A percentile compares a stretch with the other conserved stretches of the same genome.
Conservation (phyloP, 2,113 vertebrate species). For the Burhinus bistriatus region DNA sequence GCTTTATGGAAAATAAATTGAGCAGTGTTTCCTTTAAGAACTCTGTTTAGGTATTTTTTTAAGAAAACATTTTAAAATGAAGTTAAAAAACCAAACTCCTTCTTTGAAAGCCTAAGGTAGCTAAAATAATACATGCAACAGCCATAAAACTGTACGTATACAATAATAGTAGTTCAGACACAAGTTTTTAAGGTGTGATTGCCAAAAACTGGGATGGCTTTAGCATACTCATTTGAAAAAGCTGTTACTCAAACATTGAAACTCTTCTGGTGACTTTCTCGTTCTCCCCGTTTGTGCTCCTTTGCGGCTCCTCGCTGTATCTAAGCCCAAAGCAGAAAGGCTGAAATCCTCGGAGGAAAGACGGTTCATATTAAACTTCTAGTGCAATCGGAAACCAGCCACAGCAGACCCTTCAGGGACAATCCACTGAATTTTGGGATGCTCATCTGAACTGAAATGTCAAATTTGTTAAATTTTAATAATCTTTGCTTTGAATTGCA, state of each 20-base stretch:
- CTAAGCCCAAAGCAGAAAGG: background rate
- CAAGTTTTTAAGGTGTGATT: background rate
- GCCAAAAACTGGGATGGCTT: background rate
- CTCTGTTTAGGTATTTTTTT: background rate
- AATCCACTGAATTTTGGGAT: background rate
- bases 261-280: background rate
- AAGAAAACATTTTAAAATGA: background rate
- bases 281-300: background rate
- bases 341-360: background rate
- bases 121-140: background rate
- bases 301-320: background rate
- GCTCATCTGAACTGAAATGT: background rate
- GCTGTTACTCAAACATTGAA: background rate
- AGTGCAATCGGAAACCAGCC: background rate
- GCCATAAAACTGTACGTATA: background rate
- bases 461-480: background rate
- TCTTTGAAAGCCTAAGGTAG: background rate
- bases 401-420: background rate
- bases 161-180: background rate
- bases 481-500: background rate
- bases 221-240: background rate
- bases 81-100: background rate
- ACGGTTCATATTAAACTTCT: fast-evolving
- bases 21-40: background rate
- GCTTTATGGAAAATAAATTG: background rate